Evolutionary conservation across 2,888 invertebrate genomes (phyloP), one percentile per base, ranked within the genome.

Genomic region (Drosophila kuntzei): DNA sequence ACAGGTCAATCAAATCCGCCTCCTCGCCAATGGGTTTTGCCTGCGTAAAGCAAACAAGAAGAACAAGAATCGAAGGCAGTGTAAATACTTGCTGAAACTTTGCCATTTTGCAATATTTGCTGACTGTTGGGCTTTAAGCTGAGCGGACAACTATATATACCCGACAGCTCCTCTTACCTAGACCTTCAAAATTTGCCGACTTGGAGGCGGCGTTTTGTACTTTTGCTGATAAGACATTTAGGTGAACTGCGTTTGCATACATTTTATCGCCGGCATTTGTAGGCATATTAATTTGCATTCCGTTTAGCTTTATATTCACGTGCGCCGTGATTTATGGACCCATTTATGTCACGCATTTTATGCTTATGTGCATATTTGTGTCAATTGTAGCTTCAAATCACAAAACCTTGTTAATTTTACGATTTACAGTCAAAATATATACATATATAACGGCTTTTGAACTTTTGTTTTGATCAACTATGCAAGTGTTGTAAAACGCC

Each of bases 321-420:
- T 69, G 62, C 12, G 18, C 27, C 16, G 71, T 87, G 69, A 87
- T 87, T 84, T 84, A 83, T 83, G 66, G 58, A 18, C 27, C 8
- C 9, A 57, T 65, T 70, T 74, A 55, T 77, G 54, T 65, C 63
- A 34, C 12, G 27, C 32, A 7, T 43, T 55, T 61, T 76, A 67
- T 80, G 74, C 66, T 60, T 49, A 72, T 71, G 37, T 66, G 63
- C 63, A 74, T 71, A 63, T 79, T 66, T 59, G 69, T 70, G 76
- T 64, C 71, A 79, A 51, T 58, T 46, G 54, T 36, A 43, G 53
- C 39, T n/a, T 5, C 14, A 27, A 59, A 54, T 47, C 14, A 16
- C 20, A 41, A 47, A 16, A 20, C n/a, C 14, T 43, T 43, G 7
- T 25, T 27, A 14, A 39, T 11, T 16, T 18, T 39, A 36, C 53